Conservation (phyloP, 2,797 vertebrate genomes). For the Chlorospingus flavigularis region DNA sequence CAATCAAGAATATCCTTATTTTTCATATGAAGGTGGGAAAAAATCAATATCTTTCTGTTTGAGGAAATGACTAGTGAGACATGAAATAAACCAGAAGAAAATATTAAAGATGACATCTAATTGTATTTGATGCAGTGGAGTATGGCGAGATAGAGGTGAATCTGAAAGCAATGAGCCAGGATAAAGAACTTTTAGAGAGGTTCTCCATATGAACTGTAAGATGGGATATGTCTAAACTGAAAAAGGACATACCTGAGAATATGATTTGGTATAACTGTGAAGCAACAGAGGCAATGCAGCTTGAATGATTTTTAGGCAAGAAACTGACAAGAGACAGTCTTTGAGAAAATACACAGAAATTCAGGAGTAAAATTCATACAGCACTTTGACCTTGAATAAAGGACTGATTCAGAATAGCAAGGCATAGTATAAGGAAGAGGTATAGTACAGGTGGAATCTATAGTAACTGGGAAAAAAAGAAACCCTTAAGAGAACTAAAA, state of each 20-base stretch:
- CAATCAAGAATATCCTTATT: not conserved
- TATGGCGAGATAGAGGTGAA: not conserved
- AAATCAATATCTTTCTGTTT: not conserved
- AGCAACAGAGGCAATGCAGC: not conserved
- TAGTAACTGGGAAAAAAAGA: not conserved
- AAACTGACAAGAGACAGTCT: not conserved
- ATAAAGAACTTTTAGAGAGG: not conserved
- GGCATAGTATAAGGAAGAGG: not conserved
- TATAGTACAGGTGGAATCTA: not conserved
- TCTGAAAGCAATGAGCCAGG: not conserved
- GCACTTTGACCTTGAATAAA: not conserved
- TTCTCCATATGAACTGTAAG: not conserved
- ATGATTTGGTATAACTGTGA: not conserved
- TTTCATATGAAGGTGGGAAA: not conserved
- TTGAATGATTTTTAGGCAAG: not conserved
- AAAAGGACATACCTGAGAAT: not conserved
- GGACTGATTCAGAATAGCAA: not conserved
- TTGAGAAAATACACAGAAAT: not conserved
- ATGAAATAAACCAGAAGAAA: slow-evolving; percentile 11
- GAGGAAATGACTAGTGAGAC: not conserved
- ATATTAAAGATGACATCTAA: slow-evolving; percentile 22
- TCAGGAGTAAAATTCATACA: not conserved
- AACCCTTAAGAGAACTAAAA: not conserved
- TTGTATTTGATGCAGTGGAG: slow-evolving; percentile 3
- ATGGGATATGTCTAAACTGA: not conserved